Evolutionary conservation across 2,797 vertebrate genomes (phyloP).

Genomic region (Alca torda): DNA sequence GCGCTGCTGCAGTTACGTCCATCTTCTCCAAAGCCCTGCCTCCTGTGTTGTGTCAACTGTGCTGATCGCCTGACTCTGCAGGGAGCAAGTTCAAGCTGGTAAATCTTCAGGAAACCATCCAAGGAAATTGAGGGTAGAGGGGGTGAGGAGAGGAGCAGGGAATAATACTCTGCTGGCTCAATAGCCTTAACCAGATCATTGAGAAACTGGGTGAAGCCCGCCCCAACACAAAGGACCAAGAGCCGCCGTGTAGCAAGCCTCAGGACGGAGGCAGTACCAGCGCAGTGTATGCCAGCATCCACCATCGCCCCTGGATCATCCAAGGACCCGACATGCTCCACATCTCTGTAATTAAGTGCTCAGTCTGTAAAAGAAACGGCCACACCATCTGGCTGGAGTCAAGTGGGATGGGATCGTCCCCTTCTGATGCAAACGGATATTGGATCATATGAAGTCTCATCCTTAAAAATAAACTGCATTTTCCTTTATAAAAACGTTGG

Average conservation of each 20-base stretch:
- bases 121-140: background rate
- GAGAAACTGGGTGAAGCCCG: background rate
- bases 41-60: background rate
- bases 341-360: background rate
- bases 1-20: background rate
- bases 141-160: background rate
- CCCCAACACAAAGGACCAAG: background rate
- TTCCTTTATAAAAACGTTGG: background rate
- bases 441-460: background rate
- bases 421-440: background rate
- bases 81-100: constrained; percentile 14
- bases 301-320: background rate
- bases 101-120: constrained; percentile 5
- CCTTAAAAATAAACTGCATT: background rate
- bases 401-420: background rate
- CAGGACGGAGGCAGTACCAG: background rate
- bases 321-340: background rate
- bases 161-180: background rate
- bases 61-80: background rate
- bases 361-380: background rate
- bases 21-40: background rate
- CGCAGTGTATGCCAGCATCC: rapidly evolving
- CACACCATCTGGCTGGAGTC: background rate
- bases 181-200: background rate
- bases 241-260: background rate